A percentile compares a stretch with the other conserved stretches of the same genome.
phyloP scores from a whole-genome alignment of 2,888 invertebrate genomes.

The Rhagonycha lutea region DNA sequence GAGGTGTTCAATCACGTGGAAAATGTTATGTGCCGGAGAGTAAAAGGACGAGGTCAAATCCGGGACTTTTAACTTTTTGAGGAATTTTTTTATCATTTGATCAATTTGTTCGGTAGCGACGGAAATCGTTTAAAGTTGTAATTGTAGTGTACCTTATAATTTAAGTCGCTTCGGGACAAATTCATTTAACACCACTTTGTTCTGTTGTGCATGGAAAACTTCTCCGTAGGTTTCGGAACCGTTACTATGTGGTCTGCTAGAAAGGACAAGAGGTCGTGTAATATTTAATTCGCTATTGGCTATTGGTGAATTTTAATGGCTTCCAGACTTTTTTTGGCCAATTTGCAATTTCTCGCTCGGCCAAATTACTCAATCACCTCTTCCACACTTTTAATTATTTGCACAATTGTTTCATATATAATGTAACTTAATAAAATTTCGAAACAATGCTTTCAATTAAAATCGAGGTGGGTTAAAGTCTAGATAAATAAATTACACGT shows the following conservation, averaged over 20 bases:
- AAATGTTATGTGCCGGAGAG: background rate
- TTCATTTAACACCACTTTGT: constrained; percentile 49
- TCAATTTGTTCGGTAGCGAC: constrained; percentile 46
- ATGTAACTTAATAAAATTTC: background rate
- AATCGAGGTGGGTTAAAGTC: background rate
- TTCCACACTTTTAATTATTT: background rate
- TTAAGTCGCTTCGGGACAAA: constrained; percentile 48
- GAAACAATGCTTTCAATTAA: background rate
- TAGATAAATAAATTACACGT: background rate
- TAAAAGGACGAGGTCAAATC: background rate
- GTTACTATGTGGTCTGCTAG: constrained; percentile 5
- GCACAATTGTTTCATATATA: background rate
- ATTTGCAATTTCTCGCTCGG: background rate
- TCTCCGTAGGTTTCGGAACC: constrained; percentile 15
- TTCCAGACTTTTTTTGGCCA: background rate
- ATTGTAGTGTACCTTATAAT: constrained; percentile 49
- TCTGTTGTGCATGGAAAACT: constrained; percentile 23
- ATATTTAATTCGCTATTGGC: constrained; percentile 10
- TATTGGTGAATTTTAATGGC: constrained; percentile 3
- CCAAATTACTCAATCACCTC: background rate
- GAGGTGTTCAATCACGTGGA: background rate
- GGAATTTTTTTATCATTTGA: constrained; percentile 17
- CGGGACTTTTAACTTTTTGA: background rate
- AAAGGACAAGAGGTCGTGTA: constrained; percentile 8
- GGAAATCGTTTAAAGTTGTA: constrained; percentile 46